phyloP scores from a whole-genome alignment of 2,113 vertebrate species.

The Ibidorhyncha struthersii region DNA sequence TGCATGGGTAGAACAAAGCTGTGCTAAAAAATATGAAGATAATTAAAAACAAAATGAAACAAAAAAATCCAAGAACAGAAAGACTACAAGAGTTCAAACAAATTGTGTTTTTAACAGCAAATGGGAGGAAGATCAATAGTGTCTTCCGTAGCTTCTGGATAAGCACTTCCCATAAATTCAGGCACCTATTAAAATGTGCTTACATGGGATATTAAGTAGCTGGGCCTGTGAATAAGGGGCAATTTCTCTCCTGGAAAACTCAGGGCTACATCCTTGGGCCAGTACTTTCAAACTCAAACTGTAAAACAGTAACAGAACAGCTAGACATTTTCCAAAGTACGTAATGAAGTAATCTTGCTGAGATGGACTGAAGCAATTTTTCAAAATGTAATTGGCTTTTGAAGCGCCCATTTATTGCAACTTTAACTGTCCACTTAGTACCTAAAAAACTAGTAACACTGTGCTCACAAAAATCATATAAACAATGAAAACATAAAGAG shows the following conservation, averaged over 20 bases:
- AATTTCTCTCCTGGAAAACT: background rate
- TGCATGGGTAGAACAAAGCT: constrained; percentile 27
- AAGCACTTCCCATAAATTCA: background rate
- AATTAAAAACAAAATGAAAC: constrained; percentile 31
- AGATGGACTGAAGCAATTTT: background rate
- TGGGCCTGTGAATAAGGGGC: background rate
- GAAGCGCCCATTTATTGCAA: background rate
- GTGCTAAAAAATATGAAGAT: background rate
- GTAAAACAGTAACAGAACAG: background rate
- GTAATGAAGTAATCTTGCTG: background rate
- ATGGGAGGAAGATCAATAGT: constrained; percentile 4
- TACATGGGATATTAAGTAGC: background rate
- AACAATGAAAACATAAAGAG: background rate
- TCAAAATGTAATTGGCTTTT: constrained; percentile 19
- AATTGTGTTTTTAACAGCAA: constrained; percentile 13
- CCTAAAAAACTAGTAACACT: background rate
- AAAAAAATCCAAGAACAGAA: background rate
- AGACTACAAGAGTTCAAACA: background rate
- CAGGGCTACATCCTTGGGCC: background rate
- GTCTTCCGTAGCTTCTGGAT: background rate
- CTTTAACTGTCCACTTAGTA: background rate
- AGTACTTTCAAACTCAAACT: background rate
- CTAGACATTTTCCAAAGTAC: background rate
- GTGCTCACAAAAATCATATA: background rate
- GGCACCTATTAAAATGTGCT: background rate